phyloP scores from a whole-genome alignment of 2,113 vertebrate species.

The Stercorarius parasiticus region DNA sequence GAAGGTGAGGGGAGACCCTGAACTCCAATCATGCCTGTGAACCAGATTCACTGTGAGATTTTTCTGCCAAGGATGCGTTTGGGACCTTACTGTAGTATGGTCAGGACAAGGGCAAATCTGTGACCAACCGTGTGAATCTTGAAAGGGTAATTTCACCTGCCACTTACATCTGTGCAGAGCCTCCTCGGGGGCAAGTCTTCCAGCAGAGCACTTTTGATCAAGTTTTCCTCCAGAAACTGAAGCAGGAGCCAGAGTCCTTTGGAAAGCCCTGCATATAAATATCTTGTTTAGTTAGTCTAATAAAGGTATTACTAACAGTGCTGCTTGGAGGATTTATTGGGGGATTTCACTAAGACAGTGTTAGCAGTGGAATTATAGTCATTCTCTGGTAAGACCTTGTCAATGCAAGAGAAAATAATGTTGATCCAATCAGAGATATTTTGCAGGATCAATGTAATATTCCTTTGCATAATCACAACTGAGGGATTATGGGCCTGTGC shows the following conservation, averaged over 20 bases:
- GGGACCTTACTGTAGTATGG: background rate
- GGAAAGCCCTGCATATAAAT: constrained; percentile 61
- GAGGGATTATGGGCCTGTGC: constrained; percentile 45
- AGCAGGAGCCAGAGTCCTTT: constrained; percentile 6
- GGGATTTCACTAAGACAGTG: constrained; percentile 73
- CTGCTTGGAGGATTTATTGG: constrained; percentile 76
- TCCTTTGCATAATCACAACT: constrained; percentile 52
- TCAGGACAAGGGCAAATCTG: background rate
- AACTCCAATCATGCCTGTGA: background rate
- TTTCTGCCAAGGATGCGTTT: background rate
- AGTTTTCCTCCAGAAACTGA: constrained; percentile 10
- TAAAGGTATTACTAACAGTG: constrained; percentile 68
- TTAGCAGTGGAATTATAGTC: constrained; percentile 71
- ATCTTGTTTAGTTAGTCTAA: constrained; percentile 72
- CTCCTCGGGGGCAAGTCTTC: background rate
- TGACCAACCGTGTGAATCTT: background rate
- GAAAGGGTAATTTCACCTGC: background rate
- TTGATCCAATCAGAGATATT: constrained; percentile 73
- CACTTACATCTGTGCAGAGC: background rate
- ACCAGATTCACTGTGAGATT: fast-evolving
- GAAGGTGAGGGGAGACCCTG: background rate
- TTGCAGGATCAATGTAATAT: constrained; percentile 69
- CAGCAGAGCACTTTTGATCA: background rate
- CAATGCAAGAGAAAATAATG: constrained; percentile 61
- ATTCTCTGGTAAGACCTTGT: constrained; percentile 65